phyloP scores from a whole-genome alignment of 2,888 invertebrate species.

The Xiphydria camelus region DNA sequence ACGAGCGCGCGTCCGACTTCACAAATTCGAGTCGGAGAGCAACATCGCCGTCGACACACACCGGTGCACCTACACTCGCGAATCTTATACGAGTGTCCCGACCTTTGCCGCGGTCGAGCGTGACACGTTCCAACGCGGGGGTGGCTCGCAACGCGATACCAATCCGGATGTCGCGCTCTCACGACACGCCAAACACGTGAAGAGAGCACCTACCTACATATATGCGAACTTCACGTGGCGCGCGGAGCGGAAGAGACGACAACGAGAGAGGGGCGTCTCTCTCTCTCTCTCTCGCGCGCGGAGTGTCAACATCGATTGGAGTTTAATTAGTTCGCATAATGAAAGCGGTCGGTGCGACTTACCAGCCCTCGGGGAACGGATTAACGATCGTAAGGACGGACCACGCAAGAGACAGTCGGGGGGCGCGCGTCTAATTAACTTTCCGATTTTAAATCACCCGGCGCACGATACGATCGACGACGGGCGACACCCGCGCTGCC shows the following conservation, averaged over 20 bases:
- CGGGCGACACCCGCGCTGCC: constrained; percentile 27
- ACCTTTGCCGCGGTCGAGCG: too few relatives aligned
- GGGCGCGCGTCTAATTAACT: constrained; percentile 53
- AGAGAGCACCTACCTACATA: too few relatives aligned
- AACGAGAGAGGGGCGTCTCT: too few relatives aligned
- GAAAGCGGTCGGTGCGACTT: constrained; percentile 32
- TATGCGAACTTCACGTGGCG: too few relatives aligned
- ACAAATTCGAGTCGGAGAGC: too few relatives aligned
- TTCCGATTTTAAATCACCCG: constrained; percentile 52
- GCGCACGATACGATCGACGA: constrained; percentile 43
- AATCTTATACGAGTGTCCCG: too few relatives aligned
- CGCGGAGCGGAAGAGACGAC: too few relatives aligned
- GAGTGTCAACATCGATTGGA: constrained; percentile 38
- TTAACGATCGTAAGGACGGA: constrained; percentile 17
- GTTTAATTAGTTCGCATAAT: constrained; percentile 54
- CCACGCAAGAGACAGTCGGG: constrained; percentile 39
- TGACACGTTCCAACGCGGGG: constrained; percentile 10
- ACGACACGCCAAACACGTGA: constrained; percentile 14
- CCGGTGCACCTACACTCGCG: too few relatives aligned
- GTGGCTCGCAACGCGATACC: not conserved
- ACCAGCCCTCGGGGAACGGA: not conserved
- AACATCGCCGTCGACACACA: too few relatives aligned
- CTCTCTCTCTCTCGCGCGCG: too few relatives aligned
- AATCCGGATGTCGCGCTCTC: constrained; percentile 20
- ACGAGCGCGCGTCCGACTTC: too few relatives aligned